phyloP scores from a whole-genome alignment of 2,113 vertebrate genomes.

The Ailuropoda melanoleuca region DNA sequence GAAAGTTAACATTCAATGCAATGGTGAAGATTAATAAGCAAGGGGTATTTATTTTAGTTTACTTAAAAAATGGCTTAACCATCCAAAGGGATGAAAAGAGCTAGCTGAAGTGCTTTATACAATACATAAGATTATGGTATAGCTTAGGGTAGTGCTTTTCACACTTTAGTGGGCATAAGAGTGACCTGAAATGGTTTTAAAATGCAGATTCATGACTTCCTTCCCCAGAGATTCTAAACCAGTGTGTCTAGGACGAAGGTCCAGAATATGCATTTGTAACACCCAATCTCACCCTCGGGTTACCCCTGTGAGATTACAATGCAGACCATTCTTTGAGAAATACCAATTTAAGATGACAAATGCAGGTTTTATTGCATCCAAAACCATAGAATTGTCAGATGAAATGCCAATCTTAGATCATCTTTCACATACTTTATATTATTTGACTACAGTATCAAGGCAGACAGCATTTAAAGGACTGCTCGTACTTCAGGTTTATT shows the following conservation, averaged over 20 bases:
- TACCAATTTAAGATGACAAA: neutral
- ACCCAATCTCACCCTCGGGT: neutral
- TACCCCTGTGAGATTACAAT: neutral
- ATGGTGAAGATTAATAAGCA: conserved; percentile 56
- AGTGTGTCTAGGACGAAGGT: neutral
- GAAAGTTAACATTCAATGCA: neutral
- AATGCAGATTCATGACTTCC: neutral
- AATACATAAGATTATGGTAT: neutral
- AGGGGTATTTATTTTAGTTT: conserved; percentile 51
- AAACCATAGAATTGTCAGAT: neutral
- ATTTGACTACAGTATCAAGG: neutral
- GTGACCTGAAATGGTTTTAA: neutral
- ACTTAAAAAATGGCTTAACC: conserved; percentile 46
- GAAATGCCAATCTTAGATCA: conserved; percentile 32
- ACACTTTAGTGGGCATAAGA: neutral
- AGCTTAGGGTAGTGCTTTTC: neutral
- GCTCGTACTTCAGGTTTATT: neutral
- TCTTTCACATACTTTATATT: neutral
- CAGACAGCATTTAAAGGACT: neutral
- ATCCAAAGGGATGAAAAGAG: neutral
- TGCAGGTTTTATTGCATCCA: conserved; percentile 17
- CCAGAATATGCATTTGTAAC: neutral
- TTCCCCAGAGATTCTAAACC: neutral
- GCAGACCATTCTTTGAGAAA: neutral
- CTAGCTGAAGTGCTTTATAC: conserved; percentile 1